Evolutionary conservation across 2,113 vertebrate genomes (phyloP), one percentile per base, ranked within the genome.

Genomic region (Podocnemis expansa): DNA sequence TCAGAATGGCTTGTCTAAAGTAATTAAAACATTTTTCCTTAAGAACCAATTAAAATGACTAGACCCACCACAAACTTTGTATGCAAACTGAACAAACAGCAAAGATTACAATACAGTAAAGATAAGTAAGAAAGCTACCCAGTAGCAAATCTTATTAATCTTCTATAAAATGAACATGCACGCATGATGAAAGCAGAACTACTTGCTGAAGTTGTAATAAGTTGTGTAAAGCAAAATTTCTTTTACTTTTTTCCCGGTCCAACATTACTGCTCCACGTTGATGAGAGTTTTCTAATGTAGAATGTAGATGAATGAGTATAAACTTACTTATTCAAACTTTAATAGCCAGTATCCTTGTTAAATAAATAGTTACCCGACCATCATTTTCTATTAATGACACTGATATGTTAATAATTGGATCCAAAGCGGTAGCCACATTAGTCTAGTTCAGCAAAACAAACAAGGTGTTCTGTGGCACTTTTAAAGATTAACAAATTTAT

Each of bases 1-100:
- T 97, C 98, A 97, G 98, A 98, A 98, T 97, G 98, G 97, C 97
- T 97, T 98, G 97, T 97, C 98, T 93, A 89, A 97, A 93, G 91
- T 97, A 98, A 98, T 98, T 98, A 98, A 98, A 98, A 97, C 93
- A 97, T 97, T 95, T 96, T 93, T 97, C 83, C 88, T 95, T 10
- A 73, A 89, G 51, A 97, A 93, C 70, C 87, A 92, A 93, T 94
- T 95, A 85, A 93, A 76, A 82, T 52, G 55, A 60, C 78, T 91
- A 91, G 49, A 76, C 55, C 60, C 60, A 80, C 47, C 60, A 93
- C 83, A 9, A 82, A 95, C 89, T 95, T 89, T 87, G 84, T 89
- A 89, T 51, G 67, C 91, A 84, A 82, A 82, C 58, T 76, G 76
- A 22, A 83, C 55, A 41, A 88, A 91, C 83, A 73, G 55, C 31